phyloP scores from a whole-genome alignment of 2,888 invertebrate genomes.

The Lasiommata megera region DNA sequence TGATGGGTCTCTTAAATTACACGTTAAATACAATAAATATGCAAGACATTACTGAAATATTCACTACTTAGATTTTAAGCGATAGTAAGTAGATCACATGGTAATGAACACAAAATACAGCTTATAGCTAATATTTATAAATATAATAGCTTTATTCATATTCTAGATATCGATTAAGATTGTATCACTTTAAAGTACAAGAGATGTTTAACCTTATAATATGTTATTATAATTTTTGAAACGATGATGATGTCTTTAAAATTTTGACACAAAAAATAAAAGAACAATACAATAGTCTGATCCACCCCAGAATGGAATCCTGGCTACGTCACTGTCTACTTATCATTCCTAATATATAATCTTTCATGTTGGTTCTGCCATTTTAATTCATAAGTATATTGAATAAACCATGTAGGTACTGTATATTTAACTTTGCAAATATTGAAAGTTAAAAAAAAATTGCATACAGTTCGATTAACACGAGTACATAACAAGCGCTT shows the following conservation, averaged over 20 bases:
- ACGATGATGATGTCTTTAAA: neutral
- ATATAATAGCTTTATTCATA: conserved; percentile 34
- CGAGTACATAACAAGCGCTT: neutral
- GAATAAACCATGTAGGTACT: too few relatives aligned
- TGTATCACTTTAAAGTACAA: conserved; percentile 40
- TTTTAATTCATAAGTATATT: neutral
- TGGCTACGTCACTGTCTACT: neutral
- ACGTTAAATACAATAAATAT: conserved; percentile 13
- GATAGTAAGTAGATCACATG: conserved; percentile 33
- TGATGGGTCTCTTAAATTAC: neutral
- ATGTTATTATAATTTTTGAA: neutral
- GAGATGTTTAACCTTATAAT: neutral
- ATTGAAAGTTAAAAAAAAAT: neutral
- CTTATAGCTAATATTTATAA: conserved; percentile 41
- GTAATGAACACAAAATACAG: conserved; percentile 47
- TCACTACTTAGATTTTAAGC: conserved; percentile 22
- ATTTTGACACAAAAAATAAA: neutral
- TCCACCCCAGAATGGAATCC: neutral
- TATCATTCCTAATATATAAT: neutral
- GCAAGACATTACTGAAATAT: conserved; percentile 27
- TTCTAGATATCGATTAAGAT: conserved; percentile 29
- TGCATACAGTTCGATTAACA: too few relatives aligned
- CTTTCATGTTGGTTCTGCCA: neutral
- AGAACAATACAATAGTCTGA: neutral
- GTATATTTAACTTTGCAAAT: neutral